Base-by-base conservation (phyloP, 1,140 invertebrate species). In the Dendroctonus ponderosae region DNA sequence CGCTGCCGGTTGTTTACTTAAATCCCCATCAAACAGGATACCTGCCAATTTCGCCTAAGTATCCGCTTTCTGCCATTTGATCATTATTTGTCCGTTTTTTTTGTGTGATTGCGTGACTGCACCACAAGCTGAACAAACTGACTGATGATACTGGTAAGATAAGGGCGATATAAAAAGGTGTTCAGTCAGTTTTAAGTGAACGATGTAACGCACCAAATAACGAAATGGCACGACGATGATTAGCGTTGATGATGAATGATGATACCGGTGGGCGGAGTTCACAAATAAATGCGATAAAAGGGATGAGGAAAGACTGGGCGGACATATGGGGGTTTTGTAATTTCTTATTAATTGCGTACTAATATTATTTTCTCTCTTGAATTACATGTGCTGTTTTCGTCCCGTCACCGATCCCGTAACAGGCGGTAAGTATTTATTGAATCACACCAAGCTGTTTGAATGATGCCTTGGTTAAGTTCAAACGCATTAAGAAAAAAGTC, bases 181-280 rank as follows among this genome's bases (percentile, higher is more conserved):
- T 49, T 44, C 57, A 39, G 42, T 59, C 52, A 54, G 52, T 54
- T 54, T 54, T 54, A 39, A 54, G 52, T 54, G 52, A 54, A 41
- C 52, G 57, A 46, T 44, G 7, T 59, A 46, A 48, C 15, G 12
- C 37, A 39, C 38, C 12, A 26, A 37, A 43, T 59, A 59, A 59
- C 43, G 57, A 59, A 59, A 59, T 59, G 57, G 57, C 57, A 49
- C 42, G 46, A 46, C 15, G 46, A 46, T 59, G 15, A 59, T 59
- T 46, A 59, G 9, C 9, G 46, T 46, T 54, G 52, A 39, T 54
- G 37, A 54, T 37, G 38, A 54, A 54, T 54, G 52, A 54, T 54
- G 52, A 54, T 39, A 38, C n/a, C 14, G 26, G 26, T 53, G 57
- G 57, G 57, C 40, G 57, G 7, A 43, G 26, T 14, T 59, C 46